phyloP scores from a whole-genome alignment of 92 coral and sea anemone genomes.

The Palythoa caribaeorum region DNA sequence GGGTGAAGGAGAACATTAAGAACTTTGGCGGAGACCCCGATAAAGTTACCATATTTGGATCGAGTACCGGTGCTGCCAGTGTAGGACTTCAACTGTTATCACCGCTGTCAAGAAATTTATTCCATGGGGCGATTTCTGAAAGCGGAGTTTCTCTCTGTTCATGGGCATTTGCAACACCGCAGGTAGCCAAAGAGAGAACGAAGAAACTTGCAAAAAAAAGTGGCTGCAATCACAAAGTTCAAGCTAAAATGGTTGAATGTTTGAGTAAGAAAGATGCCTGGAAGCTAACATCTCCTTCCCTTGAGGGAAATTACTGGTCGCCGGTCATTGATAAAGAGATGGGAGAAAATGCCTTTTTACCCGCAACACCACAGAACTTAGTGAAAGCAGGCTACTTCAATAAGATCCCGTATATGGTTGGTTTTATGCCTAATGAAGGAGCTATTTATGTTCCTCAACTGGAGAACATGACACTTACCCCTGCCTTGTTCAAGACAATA shows the following conservation, averaged over 20 bases:
- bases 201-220: too few relatives aligned
- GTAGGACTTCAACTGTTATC: too few relatives aligned
- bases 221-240: too few relatives aligned
- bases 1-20: too few relatives aligned
- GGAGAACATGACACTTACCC: not conserved
- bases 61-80: slow-evolving; percentile 26
- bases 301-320: not conserved
- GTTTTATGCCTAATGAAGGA: not conserved
- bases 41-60: slow-evolving; percentile 77
- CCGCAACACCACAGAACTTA: not conserved
- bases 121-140: too few relatives aligned
- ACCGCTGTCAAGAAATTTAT: too few relatives aligned
- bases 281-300: too few relatives aligned
- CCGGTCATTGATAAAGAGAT: not conserved
- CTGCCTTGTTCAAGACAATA: not conserved
- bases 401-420: not conserved
- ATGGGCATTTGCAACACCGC: too few relatives aligned
- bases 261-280: too few relatives aligned
- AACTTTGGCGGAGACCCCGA: slow-evolving; percentile 17
- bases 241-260: too few relatives aligned
- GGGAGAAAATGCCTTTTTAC: slow-evolving; percentile 3
- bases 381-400: not conserved
- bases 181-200: too few relatives aligned
- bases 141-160: too few relatives aligned
- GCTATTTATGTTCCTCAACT: not conserved